A percentile compares a stretch with the other conserved stretches of the same genome.
Evolutionary conservation across 1,140 invertebrate species (phyloP).

Genomic region (Formica selysi): DNA sequence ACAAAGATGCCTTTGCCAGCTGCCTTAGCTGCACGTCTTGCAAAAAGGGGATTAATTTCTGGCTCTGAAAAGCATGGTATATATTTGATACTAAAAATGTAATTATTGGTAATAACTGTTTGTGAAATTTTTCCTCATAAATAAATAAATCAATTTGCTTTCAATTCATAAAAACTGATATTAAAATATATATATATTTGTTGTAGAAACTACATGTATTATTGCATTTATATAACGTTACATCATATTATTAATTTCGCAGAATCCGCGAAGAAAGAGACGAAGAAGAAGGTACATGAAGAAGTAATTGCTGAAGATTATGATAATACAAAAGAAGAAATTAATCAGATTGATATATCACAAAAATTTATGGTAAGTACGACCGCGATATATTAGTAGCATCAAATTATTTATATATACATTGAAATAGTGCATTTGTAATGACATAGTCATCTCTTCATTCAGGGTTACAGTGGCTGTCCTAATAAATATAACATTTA

Average conservation of each 20-base stretch:
- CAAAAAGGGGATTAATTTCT: constrained; percentile 93
- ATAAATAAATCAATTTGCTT: neutral
- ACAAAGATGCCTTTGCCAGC: constrained; percentile 94
- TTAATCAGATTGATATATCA: constrained; percentile 82
- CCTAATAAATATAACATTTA: constrained; percentile 98
- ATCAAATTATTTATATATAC: constrained; percentile 83
- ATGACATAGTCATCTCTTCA: neutral
- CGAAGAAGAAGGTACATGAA: constrained; percentile 88
- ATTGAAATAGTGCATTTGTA: constrained; percentile 70
- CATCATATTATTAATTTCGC: constrained; percentile 66
- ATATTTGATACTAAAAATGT: constrained; percentile 44
- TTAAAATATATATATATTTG: neutral
- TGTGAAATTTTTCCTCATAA: neutral
- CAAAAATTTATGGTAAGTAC: constrained; percentile 84
- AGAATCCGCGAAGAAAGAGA: constrained; percentile 81
- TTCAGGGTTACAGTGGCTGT: constrained; percentile 92
- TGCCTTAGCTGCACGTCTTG: constrained; percentile 93
- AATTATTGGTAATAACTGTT: neutral
- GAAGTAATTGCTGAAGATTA: constrained; percentile 97
- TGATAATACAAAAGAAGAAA: constrained; percentile 87
- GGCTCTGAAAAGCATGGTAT: constrained; percentile 85
- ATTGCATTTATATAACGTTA: neutral
- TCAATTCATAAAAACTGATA: neutral
- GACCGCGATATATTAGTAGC: constrained; percentile 81
- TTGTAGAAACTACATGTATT: neutral